phyloP scores from a whole-genome alignment of 2,797 vertebrate genomes.

The Sebastiscus albofasciatus region DNA sequence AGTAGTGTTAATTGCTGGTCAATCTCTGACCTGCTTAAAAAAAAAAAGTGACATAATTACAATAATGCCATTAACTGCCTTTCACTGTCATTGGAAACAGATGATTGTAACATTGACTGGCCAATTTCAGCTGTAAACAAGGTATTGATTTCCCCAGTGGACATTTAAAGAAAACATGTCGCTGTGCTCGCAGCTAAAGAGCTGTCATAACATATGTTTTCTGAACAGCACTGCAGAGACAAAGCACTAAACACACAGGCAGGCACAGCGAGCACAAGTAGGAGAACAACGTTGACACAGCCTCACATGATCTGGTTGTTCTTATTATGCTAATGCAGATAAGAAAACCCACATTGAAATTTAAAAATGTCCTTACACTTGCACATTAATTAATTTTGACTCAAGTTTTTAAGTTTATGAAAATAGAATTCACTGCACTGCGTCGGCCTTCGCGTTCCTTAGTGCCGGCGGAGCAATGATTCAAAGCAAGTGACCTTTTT shows the following conservation, averaged over 20 bases:
- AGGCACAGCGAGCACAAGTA: neutral
- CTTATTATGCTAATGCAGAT: neutral
- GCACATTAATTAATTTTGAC: constrained; percentile 13
- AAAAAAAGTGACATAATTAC: constrained; percentile 48
- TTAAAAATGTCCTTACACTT: neutral
- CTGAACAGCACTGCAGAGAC: constrained; percentile 11
- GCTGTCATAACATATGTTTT: constrained; percentile 56
- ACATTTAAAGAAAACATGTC: constrained; percentile 66
- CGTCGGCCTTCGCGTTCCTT: neutral
- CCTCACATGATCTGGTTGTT: neutral
- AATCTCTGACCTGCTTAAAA: constrained; percentile 38
- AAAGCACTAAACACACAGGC: neutral
- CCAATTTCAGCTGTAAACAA: constrained; percentile 72
- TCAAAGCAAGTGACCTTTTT: constrained; percentile 64
- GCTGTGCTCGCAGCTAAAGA: constrained; percentile 43
- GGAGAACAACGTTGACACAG: neutral
- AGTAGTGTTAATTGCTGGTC: constrained; percentile 44
- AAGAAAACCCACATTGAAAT: neutral
- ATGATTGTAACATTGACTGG: constrained; percentile 71
- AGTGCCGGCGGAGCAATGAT: constrained; percentile 28
- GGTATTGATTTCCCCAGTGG: constrained; percentile 71
- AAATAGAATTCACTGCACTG: constrained; percentile 8
- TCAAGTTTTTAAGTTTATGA: constrained; percentile 29
- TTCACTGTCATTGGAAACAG: constrained; percentile 68
- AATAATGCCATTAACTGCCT: constrained; percentile 58